Conservation (phyloP, 2,888 invertebrate genomes). For the Caenorhabditis wallacei region DNA sequence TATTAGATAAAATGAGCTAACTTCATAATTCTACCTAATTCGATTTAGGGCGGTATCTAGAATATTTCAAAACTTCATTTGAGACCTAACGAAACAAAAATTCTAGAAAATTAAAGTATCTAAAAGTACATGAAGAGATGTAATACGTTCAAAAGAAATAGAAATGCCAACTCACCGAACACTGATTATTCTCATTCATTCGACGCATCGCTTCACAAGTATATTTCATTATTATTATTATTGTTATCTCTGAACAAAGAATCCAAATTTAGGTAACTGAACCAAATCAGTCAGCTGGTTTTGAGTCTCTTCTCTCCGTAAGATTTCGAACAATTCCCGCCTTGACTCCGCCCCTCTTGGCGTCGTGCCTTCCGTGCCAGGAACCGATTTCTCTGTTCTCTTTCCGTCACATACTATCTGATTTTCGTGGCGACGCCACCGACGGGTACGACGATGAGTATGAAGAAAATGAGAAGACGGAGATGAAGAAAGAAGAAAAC, state of each 20-base stretch:
- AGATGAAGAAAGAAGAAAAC: not conserved
- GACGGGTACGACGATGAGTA: constrained; percentile 51
- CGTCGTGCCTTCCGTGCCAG: constrained; percentile 59
- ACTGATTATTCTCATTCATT: constrained; percentile 29
- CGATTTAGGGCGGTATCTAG: too few relatives aligned
- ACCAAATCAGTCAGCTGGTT: constrained; percentile 44
- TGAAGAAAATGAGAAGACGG: constrained; percentile 21
- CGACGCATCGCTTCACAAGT: constrained; percentile 55
- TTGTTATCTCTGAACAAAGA: not conserved
- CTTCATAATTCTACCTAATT: too few relatives aligned
- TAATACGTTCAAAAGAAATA: too few relatives aligned
- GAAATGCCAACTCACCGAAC: constrained; percentile 19
- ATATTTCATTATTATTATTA: constrained; percentile 22
- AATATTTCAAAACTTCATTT: too few relatives aligned
- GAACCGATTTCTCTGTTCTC: constrained; percentile 45
- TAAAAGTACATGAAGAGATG: too few relatives aligned
- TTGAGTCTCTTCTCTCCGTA: not conserved
- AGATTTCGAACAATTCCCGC: constrained; percentile 36
- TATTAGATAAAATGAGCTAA: too few relatives aligned
- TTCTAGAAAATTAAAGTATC: too few relatives aligned
- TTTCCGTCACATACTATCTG: constrained; percentile 9
- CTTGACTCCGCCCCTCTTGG: constrained; percentile 41
- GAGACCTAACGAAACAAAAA: too few relatives aligned
- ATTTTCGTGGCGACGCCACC: constrained; percentile 44
- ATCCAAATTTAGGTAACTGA: constrained; percentile 22